A percentile compares a stretch with the other conserved stretches of the same genome.
phyloP scores from a whole-genome alignment of 2,888 invertebrate species.

The Proisotoma minuta region DNA sequence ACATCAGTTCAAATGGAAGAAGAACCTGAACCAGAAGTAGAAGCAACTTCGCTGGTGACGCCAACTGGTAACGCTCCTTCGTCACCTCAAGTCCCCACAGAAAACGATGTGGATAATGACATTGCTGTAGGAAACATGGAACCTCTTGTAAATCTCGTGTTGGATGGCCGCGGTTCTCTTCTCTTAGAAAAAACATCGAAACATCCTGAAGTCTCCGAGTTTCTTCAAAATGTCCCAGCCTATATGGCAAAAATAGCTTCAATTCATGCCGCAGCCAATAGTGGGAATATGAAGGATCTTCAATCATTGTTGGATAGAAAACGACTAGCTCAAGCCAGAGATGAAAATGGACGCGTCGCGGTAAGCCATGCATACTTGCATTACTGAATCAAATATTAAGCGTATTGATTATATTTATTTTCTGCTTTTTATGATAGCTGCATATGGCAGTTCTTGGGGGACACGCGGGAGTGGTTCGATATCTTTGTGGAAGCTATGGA shows the following conservation, averaged over 20 bases:
- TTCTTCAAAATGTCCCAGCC: slow-evolving; percentile 77
- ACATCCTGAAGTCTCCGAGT: slow-evolving; percentile 76
- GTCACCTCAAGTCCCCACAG: slow-evolving; percentile 48
- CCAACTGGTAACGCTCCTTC: no score
- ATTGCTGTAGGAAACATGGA: slow-evolving; percentile 71
- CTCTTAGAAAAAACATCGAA: slow-evolving; percentile 60
- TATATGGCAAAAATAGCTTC: slow-evolving; percentile 87
- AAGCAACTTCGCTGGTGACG: slow-evolving; percentile 20
- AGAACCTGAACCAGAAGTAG: slow-evolving; percentile 37
- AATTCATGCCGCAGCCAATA: slow-evolving; percentile 78
- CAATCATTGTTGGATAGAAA: slow-evolving; percentile 81
- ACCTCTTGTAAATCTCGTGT: slow-evolving; percentile 78
- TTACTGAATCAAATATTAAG: no score
- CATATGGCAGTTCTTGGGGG: slow-evolving; percentile 70
- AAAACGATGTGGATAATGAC: slow-evolving; percentile 50
- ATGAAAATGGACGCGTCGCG: slow-evolving; percentile 74
- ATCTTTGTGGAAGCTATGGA: slow-evolving; percentile 51
- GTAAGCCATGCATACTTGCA: no score
- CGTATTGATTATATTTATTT: no score
- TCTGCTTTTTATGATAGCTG: not conserved
- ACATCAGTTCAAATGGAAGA: slow-evolving; percentile 14
- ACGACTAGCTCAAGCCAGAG: slow-evolving; percentile 83
- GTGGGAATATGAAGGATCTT: slow-evolving; percentile 76
- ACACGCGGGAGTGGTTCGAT: slow-evolving; percentile 50
- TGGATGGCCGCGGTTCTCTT: slow-evolving; percentile 80